Conservation (phyloP, 2,113 vertebrate species). For the Mellivora capensis region DNA sequence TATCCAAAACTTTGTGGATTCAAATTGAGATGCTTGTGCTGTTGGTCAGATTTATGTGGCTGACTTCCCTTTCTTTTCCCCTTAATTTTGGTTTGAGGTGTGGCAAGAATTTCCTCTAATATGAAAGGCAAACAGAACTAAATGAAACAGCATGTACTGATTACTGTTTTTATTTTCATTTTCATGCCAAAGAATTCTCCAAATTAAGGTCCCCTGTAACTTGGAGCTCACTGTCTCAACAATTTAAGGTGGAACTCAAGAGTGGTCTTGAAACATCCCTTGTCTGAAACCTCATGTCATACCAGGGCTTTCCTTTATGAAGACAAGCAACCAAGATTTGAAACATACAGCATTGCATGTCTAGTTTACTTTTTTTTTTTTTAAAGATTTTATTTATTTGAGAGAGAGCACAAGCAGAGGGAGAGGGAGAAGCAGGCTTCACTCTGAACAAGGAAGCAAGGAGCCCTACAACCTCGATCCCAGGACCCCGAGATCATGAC, state of each 20-base stretch:
- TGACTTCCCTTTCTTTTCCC: constrained; percentile 74
- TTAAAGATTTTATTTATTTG: background rate
- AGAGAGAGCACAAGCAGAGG: too few relatives aligned
- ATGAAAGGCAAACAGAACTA: constrained; percentile 77
- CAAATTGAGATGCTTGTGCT: constrained; percentile 80
- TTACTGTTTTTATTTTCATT: constrained; percentile 75
- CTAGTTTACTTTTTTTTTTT: background rate
- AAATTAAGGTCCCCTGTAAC: constrained; percentile 58
- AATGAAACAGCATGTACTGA: constrained; percentile 77
- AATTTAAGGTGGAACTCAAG: constrained; percentile 61
- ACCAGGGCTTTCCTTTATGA: background rate
- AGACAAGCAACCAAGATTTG: background rate
- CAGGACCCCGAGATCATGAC: too few relatives aligned
- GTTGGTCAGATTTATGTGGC: constrained; percentile 80
- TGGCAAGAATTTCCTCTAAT: constrained; percentile 81
- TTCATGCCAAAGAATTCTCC: constrained; percentile 70
- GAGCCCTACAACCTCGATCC: too few relatives aligned
- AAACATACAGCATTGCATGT: background rate
- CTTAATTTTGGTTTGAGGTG: constrained; percentile 81
- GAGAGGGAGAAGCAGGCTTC: background rate
- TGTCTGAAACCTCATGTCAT: background rate
- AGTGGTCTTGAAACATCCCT: background rate
- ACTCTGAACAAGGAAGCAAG: too few relatives aligned
- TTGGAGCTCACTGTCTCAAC: constrained; percentile 24
- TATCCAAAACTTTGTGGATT: constrained; percentile 76